These are phyloP conservation scores for Telmatochromis brachygnathus DNA, from an alignment of 2,113 vertebrate species.

Conservation along the genomic window DNA sequence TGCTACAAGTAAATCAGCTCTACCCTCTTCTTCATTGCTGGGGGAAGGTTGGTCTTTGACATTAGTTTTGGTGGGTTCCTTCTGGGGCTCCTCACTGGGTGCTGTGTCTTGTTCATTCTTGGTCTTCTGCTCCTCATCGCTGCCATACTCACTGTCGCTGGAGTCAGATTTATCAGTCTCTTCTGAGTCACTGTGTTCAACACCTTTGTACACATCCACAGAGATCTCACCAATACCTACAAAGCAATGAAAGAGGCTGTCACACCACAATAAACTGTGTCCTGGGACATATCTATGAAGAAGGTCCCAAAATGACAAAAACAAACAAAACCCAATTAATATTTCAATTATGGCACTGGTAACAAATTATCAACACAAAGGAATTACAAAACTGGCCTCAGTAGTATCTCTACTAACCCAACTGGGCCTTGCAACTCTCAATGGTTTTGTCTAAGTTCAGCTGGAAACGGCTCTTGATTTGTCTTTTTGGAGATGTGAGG, in stretches of 20 bases:
- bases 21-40: constrained; percentile 70
- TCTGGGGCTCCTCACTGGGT: constrained; percentile 60
- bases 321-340: not conserved
- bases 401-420: constrained; percentile 73
- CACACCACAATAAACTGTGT: not conserved
- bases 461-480: constrained; percentile 92
- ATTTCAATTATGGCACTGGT: not conserved
- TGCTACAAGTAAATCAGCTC: constrained; percentile 48
- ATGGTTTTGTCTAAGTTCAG: constrained; percentile 98
- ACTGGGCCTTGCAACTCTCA: constrained; percentile 93
- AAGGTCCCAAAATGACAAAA: not conserved
- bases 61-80: constrained; percentile 76
- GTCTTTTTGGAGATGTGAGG: constrained; percentile 88
- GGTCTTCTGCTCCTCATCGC: constrained; percentile 86
- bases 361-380: not conserved
- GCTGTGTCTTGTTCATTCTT: constrained; percentile 74
- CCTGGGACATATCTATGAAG: not conserved
- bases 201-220: constrained; percentile 88
- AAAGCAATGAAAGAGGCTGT: not conserved
- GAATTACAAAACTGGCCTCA: not conserved
- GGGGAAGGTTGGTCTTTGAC: constrained; percentile 66
- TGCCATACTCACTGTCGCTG: constrained; percentile 89
- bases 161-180: constrained; percentile 95
- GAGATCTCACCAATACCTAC: constrained; percentile 96
- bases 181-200: constrained; percentile 92